These are phyloP conservation scores for Pseudomyrmex dendroicus DNA, from an alignment of 1,140 invertebrate species.

Conservation along the genomic window DNA sequence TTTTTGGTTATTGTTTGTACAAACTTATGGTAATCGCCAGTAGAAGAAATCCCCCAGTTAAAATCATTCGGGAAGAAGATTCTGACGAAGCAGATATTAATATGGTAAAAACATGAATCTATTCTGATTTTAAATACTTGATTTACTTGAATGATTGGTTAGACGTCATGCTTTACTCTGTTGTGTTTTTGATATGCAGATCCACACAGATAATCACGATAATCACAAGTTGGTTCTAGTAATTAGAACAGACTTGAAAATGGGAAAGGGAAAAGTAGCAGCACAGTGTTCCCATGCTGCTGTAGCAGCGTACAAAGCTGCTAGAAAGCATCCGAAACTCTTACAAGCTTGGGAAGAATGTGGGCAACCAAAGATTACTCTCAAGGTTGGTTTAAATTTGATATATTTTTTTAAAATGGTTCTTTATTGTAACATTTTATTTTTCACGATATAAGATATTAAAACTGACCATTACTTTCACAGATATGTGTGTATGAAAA, in stretches of 20 bases:
- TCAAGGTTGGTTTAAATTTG: conserved; percentile 85
- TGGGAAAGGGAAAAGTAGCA: conserved; percentile 97
- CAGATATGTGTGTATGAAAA: too few species aligned
- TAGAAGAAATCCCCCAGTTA: conserved; percentile 10
- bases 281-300: conserved; percentile 97
- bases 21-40: conserved; percentile 40
- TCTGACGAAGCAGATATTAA: conserved; percentile 15
- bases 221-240: conserved; percentile 94
- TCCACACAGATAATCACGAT: conserved; percentile 65
- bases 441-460: too few species aligned
- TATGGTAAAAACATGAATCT: conserved; percentile 24
- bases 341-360: conserved; percentile 91
- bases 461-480: too few species aligned
- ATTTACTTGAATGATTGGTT: too few species aligned
- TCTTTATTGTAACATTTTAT: too few species aligned
- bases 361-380: conserved; percentile 94
- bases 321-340: conserved; percentile 87
- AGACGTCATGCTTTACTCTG: too few species aligned
- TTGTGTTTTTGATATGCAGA: too few species aligned
- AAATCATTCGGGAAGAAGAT: background rate
- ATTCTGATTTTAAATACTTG: conserved; percentile 5
- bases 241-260: conserved; percentile 95
- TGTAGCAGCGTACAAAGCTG: conserved; percentile 90
- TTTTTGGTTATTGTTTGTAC: conserved; percentile 67
- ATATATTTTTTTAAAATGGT: background rate